Evolutionary conservation across 2,797 vertebrate genomes (phyloP).

Genomic region (Iguana delicatissima): DNA sequence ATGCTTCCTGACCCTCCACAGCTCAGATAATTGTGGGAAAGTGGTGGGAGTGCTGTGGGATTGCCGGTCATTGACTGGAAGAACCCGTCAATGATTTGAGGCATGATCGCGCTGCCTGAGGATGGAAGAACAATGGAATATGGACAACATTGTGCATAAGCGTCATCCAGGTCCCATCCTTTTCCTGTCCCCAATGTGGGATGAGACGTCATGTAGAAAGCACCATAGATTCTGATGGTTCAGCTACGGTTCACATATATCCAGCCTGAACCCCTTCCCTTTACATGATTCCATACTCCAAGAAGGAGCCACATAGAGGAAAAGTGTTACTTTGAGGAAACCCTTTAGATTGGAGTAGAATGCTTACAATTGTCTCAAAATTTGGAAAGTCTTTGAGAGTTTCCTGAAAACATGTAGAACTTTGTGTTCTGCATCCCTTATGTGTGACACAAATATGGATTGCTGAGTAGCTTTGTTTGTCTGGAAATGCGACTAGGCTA

Average conservation of each 20-base stretch:
- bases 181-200: too few relatives aligned
- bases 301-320: too few relatives aligned
- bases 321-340: neutral
- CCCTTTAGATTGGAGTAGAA: neutral
- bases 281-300: neutral
- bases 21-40: too few relatives aligned
- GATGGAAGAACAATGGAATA: too few relatives aligned
- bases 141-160: too few relatives aligned
- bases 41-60: too few relatives aligned
- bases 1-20: too few relatives aligned
- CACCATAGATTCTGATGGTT: neutral
- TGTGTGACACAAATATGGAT: neutral
- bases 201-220: too few relatives aligned
- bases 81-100: too few relatives aligned
- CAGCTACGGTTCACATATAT: neutral
- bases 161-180: too few relatives aligned
- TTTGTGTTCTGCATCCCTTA: conserved; percentile 5
- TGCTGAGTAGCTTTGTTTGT: conserved; percentile 18
- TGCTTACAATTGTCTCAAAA: neutral
- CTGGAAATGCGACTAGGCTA: conserved; percentile 3
- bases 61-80: too few relatives aligned
- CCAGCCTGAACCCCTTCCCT: neutral
- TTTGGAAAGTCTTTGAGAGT: neutral
- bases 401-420: neutral
- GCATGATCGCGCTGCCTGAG: too few relatives aligned